A percentile compares a stretch with the other conserved stretches of the same genome.
These are phyloP conservation scores for Elaphurus davidianus DNA, from an alignment of 2,113 vertebrate genomes.

Conservation along the genomic window DNA sequence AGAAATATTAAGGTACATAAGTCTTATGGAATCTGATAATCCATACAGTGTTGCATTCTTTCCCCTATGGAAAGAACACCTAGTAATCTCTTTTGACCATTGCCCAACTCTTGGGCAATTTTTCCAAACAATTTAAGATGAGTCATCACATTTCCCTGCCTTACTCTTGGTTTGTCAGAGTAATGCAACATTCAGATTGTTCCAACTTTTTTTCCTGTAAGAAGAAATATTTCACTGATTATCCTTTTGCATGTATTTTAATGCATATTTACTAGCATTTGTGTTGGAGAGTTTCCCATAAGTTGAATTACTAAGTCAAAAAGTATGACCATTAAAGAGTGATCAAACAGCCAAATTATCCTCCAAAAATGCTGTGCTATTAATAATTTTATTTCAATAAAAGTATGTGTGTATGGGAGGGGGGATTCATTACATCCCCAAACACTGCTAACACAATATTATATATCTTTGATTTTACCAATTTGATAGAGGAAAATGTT, in stretches of 20 bases:
- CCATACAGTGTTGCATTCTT: neutral
- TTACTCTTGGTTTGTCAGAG: neutral
- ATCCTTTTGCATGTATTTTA: neutral
- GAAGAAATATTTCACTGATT: neutral
- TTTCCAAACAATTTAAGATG: neutral
- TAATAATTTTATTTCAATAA: neutral
- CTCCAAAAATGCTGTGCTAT: neutral
- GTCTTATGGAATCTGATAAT: neutral
- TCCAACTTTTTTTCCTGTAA: neutral
- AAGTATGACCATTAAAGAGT: neutral
- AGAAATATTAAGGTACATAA: neutral
- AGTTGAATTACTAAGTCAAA: neutral
- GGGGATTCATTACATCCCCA: neutral
- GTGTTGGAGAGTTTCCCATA: neutral
- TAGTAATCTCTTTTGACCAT: neutral
- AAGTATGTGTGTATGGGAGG: neutral
- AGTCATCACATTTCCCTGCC: neutral
- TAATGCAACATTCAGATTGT: neutral
- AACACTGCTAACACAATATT: neutral
- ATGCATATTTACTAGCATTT: neutral
- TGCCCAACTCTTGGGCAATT: neutral
- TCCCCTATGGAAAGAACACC: neutral
- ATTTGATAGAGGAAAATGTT: neutral
- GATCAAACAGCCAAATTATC: neutral
- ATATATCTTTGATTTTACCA: neutral